phyloP scores from a whole-genome alignment of 1,140 invertebrate genomes.

The Contarinia nasturtii region DNA sequence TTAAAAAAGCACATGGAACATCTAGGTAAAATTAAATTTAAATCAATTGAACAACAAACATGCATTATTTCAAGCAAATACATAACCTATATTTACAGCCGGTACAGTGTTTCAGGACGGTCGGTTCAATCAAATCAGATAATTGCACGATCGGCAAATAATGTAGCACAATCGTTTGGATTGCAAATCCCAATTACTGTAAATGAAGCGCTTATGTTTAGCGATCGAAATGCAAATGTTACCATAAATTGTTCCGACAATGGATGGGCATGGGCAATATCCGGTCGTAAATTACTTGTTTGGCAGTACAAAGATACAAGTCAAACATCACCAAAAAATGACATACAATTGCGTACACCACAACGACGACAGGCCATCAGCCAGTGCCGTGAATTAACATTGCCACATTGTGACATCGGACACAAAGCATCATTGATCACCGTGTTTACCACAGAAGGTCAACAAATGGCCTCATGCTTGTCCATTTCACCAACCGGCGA shows the following conservation, averaged over 20 bases:
- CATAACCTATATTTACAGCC: conserved; percentile 20
- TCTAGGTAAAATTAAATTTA: conserved; percentile 10
- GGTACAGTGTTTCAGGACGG: conserved; percentile 33
- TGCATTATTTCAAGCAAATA: too few relatives aligned
- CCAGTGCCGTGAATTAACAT: conserved; percentile 58
- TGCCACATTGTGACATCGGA: conserved; percentile 80
- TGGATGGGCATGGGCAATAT: conserved; percentile 56
- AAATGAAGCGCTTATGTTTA: conserved; percentile 69
- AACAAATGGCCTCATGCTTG: conserved; percentile 67
- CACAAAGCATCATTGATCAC: conserved; percentile 78
- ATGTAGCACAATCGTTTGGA: conserved; percentile 56
- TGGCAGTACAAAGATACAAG: conserved; percentile 56
- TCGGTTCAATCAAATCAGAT: conserved; percentile 46
- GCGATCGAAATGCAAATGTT: conserved; percentile 35
- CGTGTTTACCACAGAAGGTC: conserved; percentile 47
- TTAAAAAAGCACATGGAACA: conserved; percentile 8
- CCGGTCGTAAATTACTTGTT: conserved; percentile 61
- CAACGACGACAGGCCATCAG: conserved; percentile 23
- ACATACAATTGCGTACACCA: conserved; percentile 9
- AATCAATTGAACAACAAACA: background rate
- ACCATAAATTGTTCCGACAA: conserved; percentile 39
- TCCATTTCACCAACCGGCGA: conserved; percentile 87
- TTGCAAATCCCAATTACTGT: conserved; percentile 64
- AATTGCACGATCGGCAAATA: conserved; percentile 42
- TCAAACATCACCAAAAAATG: background rate